phyloP scores from a whole-genome alignment of 2,113 vertebrate genomes.

The Corvus hawaiiensis region DNA sequence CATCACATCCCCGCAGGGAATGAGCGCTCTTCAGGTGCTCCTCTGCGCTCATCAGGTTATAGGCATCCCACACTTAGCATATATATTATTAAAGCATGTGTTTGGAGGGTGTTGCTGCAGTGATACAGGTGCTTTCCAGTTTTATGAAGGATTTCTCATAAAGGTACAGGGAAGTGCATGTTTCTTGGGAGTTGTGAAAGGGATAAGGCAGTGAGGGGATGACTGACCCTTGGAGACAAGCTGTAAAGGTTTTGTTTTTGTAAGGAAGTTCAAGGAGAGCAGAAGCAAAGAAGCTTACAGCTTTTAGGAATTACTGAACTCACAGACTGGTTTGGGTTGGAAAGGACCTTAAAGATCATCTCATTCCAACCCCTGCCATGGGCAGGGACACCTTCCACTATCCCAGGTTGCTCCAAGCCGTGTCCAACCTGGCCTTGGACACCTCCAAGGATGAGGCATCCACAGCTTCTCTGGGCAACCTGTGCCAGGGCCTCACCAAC shows the following conservation, averaged over 20 bases:
- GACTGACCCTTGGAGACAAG: not conserved
- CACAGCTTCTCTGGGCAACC: not conserved
- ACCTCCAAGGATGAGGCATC: too few species aligned
- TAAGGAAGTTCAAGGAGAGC: not conserved
- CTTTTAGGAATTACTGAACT: not conserved
- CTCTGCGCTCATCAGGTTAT: not conserved
- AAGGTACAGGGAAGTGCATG: not conserved
- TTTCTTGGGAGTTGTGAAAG: not conserved
- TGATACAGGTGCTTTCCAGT: not conserved
- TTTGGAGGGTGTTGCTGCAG: not conserved
- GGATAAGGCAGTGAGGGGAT: not conserved
- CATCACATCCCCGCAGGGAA: not conserved
- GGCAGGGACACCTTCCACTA: not conserved
- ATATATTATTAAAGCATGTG: not conserved
- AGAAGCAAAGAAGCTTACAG: not conserved
- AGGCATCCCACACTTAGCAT: not conserved
- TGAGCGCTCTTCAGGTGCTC: too few species aligned
- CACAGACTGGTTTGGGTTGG: not conserved
- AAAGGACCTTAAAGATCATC: not conserved
- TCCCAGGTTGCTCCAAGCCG: rapidly evolving
- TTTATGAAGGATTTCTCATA: not conserved
- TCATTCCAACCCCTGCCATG: not conserved
- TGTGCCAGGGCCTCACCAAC: not conserved
- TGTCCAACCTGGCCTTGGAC: rapidly evolving
- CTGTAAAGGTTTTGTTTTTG: not conserved